Evolutionary conservation across 2,113 vertebrate species (phyloP).

Genomic region (Aegotheles bennettii): DNA sequence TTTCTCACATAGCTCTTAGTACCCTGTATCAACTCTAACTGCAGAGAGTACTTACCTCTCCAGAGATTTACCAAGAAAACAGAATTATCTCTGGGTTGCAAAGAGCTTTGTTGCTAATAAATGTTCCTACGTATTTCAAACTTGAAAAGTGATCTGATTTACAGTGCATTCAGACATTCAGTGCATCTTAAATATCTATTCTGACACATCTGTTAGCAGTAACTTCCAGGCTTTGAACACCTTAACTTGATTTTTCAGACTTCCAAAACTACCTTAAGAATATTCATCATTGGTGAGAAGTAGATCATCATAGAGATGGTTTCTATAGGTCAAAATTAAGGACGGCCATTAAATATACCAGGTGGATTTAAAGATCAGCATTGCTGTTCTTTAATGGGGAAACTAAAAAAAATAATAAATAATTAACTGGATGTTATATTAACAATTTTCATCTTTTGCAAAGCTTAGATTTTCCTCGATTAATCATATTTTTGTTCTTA

Average conservation of each 20-base stretch:
- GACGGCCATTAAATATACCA: background rate
- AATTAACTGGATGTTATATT: background rate
- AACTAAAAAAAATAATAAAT: background rate
- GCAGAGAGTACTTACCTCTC: background rate
- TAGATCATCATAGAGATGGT: background rate
- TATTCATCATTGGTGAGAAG: background rate
- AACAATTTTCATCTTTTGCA: background rate
- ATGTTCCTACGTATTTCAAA: background rate
- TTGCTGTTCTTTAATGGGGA: background rate
- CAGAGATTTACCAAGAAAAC: background rate
- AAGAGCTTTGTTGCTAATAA: background rate
- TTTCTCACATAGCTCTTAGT: background rate
- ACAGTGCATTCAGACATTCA: background rate
- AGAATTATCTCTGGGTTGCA: background rate
- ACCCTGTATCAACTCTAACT: background rate
- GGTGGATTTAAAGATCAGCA: background rate
- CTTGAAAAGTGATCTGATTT: background rate
- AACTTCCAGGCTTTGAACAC: background rate
- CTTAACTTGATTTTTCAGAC: background rate
- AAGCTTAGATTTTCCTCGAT: background rate
- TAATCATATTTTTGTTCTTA: background rate
- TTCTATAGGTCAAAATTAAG: background rate
- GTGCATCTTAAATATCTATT: background rate
- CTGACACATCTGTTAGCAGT: background rate
- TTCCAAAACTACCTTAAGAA: background rate